Evolutionary conservation across 2,888 invertebrate species (phyloP).

Genomic region (Tineola bisselliella): DNA sequence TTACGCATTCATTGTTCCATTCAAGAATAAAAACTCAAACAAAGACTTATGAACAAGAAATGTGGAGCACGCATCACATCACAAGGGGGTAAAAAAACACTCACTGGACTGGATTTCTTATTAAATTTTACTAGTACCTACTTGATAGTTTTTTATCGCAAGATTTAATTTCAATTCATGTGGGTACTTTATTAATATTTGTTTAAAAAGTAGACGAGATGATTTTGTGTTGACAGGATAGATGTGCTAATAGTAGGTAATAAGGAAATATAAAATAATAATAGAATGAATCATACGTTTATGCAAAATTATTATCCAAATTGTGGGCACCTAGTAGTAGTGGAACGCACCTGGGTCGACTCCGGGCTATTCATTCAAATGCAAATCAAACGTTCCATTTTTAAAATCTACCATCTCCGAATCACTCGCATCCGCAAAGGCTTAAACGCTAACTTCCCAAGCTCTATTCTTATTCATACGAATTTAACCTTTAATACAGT

Average conservation of each 20-base stretch:
- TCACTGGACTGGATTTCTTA: neutral
- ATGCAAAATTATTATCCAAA: slow-evolving; percentile 8
- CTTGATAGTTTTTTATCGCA: too few relatives aligned
- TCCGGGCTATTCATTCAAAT: slow-evolving; percentile 67
- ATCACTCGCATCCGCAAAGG: slow-evolving; percentile 62
- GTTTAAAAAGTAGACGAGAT: too few relatives aligned
- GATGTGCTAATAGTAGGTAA: too few relatives aligned
- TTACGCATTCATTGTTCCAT: slow-evolving; percentile 59
- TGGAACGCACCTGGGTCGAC: slow-evolving; percentile 59
- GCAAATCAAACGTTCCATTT: slow-evolving; percentile 70
- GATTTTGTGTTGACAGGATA: too few relatives aligned
- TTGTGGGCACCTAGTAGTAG: slow-evolving; percentile 29
- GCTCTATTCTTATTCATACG: slow-evolving; percentile 23
- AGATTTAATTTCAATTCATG: too few relatives aligned
- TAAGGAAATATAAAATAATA: neutral
- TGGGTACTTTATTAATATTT: too few relatives aligned
- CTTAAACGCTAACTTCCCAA: slow-evolving; percentile 56
- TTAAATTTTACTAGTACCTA: neutral
- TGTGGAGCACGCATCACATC: slow-evolving; percentile 11
- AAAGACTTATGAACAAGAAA: slow-evolving; percentile 41
- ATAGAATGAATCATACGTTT: slow-evolving; percentile 13
- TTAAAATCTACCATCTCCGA: slow-evolving; percentile 67
- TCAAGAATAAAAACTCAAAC: slow-evolving; percentile 60
- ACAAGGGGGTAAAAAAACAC: neutral
- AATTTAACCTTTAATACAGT: slow-evolving; percentile 25